Evolutionary conservation across 2,888 invertebrate species (phyloP).

Genomic region (Hoplodrina blanda): DNA sequence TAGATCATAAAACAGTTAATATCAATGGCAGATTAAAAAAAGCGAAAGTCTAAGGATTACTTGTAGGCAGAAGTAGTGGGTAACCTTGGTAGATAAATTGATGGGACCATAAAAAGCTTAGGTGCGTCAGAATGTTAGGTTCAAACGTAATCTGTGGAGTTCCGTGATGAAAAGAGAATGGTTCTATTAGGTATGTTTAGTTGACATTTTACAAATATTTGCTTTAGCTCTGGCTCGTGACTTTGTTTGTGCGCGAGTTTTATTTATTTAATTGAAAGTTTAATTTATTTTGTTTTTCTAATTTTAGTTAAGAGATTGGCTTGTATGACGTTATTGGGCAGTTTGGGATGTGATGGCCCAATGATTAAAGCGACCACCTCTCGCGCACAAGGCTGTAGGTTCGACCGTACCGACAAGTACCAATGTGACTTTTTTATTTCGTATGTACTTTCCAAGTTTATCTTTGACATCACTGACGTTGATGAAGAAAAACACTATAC

Average conservation of each 20-base stretch:
- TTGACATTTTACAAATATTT: conserved; percentile 62
- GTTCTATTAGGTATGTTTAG: conserved; percentile 55
- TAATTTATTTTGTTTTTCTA: neutral
- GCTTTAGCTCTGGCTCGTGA: neutral
- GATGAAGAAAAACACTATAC: too few species aligned
- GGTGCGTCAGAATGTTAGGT: conserved; percentile 63
- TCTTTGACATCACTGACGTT: too few species aligned
- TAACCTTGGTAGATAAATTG: conserved; percentile 65
- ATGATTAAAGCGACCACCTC: too few species aligned
- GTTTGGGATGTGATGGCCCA: too few species aligned
- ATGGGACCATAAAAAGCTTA: conserved; percentile 66
- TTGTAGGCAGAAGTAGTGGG: conserved; percentile 48
- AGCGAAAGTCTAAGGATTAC: conserved; percentile 58
- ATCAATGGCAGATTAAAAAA: conserved; percentile 56
- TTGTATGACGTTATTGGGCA: neutral
- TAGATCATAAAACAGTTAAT: conserved; percentile 42
- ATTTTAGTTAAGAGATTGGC: neutral
- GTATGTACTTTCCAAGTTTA: too few species aligned
- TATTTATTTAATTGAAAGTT: conserved; percentile 8
- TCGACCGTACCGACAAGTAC: too few species aligned
- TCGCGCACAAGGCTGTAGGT: too few species aligned
- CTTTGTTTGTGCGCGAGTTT: conserved; percentile 7
- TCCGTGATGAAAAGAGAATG: conserved; percentile 62
- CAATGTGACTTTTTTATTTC: too few species aligned
- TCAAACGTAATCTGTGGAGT: conserved; percentile 48